Evolutionary conservation across 2,113 vertebrate species (phyloP), one percentile per base, ranked within the genome.

Genomic region (Cyphomyrus discorhynchus): DNA sequence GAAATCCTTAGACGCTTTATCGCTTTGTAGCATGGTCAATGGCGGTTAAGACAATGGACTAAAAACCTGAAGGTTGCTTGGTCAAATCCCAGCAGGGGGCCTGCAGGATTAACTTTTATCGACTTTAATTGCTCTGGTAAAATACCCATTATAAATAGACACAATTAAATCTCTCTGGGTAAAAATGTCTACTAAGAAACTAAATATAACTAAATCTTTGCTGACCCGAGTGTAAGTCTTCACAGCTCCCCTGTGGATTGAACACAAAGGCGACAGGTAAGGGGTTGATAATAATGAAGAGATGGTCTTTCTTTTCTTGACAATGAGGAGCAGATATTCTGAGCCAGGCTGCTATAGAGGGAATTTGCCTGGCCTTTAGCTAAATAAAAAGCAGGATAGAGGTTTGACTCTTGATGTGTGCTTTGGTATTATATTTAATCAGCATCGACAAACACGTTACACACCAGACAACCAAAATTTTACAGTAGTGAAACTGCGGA

Each of bases 181-280:
- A 80, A 80, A 80, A 80, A 77, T 77, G 70, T 77, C 70, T 77
- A 39, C 70, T 77, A 77, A 77, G 70, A 77, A 80, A 80, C 74
- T 80, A 80, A 80, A 42, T 42, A 80, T 80, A 80, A 31, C 62
- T 70, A 11, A 80, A 42, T 39, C 74, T 80, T 80, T 80, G 74
- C 35, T 80, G 74, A 80, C 74, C 74, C 15, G 3, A 13, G 74
- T 21, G 17, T 80, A 80, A 80, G 15, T 5, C 74, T 42, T 42
- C 74, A 39, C 15, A 7, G 31, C n/a, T 42, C 13, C 70, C 35
- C 35, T 80, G 35, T 19, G 74, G 74, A 80, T 80, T 39, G 5
- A 80, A 80, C 74, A 80, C 74, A 19, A 80, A 42, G 74, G 35
- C 15, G 31, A 80, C 74, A 42, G 13, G 70, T 77, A 77, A 19